Evolutionary conservation across 2,113 vertebrate genomes (phyloP), one percentile per base, ranked within the genome.

Genomic region (Phyllostomus hastatus): DNA sequence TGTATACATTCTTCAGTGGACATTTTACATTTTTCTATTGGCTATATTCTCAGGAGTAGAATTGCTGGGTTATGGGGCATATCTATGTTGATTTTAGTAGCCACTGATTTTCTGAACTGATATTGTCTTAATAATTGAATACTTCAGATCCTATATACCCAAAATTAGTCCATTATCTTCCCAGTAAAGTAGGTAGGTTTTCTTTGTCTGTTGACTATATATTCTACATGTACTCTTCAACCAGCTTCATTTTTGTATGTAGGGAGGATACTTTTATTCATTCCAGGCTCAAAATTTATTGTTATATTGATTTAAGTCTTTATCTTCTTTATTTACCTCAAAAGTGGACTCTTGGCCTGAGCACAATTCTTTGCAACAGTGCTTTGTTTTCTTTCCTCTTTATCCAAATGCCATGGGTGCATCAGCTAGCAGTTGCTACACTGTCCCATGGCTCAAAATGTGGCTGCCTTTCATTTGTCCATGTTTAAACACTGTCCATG

Each of bases 391-490:
- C 61, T 94, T 72, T 64, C 73, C 81, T 91, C 22, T 94, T 61
- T 79, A 70, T 66, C 54, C 10, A 69, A 46, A 64, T 17, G 38
- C 41, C 22, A 8, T 64, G 4, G 2, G 59, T 14, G 90, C 69
- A 97, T 94, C 64, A 87, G 54, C 35, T 93, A 78, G 1, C 46
- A 66, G 84, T 54, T 0, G 0, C 41, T 95, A 66, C 22, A 70
- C 92, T 96, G 61, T 41, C 66, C 33, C 6, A 5, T 82, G 69
- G 52, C 35, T 96, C 87, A 76, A 79, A 80, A 91, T 84, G 84
- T 90, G 75, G 2, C 20, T 0, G 0, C 14, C 78, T 84, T 82
- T 72, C 38, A 75, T 90, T 94, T 93, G 81, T 50, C 50, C 22
- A 33, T 67, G 31, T 0, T 0, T 88, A 94, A 89, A 96, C 35